phyloP scores from a whole-genome alignment of 2,113 vertebrate genomes.

The Bothrops jararaca region DNA sequence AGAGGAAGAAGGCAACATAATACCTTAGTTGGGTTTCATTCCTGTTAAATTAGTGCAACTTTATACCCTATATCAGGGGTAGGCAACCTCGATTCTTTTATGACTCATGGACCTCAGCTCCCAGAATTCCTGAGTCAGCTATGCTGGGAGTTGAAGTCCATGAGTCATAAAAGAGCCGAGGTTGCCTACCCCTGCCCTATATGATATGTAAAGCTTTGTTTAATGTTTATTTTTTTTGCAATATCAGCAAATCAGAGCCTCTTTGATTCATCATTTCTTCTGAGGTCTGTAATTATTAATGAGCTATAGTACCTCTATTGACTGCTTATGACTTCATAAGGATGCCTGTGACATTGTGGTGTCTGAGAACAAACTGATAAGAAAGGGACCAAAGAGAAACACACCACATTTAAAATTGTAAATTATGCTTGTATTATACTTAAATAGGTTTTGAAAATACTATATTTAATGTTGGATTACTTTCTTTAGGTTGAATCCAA shows the following conservation, averaged over 20 bases:
- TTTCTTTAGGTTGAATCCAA: background rate
- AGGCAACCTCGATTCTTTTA: too few relatives aligned
- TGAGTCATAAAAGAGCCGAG: too few relatives aligned
- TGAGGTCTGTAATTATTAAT: background rate
- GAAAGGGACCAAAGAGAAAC: background rate
- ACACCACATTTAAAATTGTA: background rate
- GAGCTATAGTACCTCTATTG: background rate
- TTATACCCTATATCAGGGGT: too few relatives aligned
- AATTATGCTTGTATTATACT: background rate
- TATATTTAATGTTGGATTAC: background rate
- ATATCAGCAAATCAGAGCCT: background rate
- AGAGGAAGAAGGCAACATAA: background rate
- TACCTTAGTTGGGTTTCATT: background rate
- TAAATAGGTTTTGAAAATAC: background rate
- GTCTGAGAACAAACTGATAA: background rate
- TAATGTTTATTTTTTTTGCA: background rate
- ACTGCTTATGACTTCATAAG: background rate
- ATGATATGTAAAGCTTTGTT: background rate
- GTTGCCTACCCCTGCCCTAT: too few relatives aligned
- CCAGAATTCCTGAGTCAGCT: too few relatives aligned
- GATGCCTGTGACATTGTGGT: background rate
- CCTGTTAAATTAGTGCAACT: background rate
- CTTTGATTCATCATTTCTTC: background rate
- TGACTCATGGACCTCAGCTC: too few relatives aligned
- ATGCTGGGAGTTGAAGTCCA: too few relatives aligned